A percentile compares a stretch with the other conserved stretches of the same genome.
Conservation (phyloP, 2,113 vertebrate genomes). For the Larimichthys polyactis region DNA sequence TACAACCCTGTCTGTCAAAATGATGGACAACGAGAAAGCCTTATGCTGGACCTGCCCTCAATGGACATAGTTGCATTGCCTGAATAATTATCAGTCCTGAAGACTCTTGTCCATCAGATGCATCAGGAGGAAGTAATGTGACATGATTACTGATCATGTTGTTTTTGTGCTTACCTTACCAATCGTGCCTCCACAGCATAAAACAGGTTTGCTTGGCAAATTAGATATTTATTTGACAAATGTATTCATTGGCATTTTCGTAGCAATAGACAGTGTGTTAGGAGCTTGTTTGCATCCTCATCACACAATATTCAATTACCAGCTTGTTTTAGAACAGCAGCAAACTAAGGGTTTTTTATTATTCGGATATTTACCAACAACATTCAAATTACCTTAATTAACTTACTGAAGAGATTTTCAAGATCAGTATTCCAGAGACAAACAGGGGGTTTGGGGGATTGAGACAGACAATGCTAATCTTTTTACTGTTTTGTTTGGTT, state of each 20-base stretch:
- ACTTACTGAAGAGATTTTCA: not conserved
- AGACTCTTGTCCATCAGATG: not conserved
- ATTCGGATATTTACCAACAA: not conserved
- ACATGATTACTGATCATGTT: too few relatives aligned
- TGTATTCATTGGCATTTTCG: not conserved
- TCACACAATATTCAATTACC: not conserved
- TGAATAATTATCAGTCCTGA: slow-evolving; percentile 4
- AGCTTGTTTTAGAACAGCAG: not conserved
- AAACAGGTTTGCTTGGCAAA: too few relatives aligned
- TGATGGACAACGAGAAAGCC: too few relatives aligned
- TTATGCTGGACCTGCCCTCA: not conserved
- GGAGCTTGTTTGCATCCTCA: not conserved
- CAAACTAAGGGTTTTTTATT: not conserved
- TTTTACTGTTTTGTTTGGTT: not conserved
- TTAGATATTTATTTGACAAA: not conserved
- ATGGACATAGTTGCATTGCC: not conserved
- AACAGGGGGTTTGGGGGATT: not conserved
- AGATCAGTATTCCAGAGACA: not conserved
- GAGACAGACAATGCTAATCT: not conserved
- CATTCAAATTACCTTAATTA: not conserved
- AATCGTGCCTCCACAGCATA: too few relatives aligned
- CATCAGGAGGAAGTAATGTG: too few relatives aligned
- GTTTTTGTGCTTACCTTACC: too few relatives aligned
- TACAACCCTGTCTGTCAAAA: too few relatives aligned
- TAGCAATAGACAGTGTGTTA: not conserved